phyloP scores from a whole-genome alignment of 2,797 vertebrate species.

The Tinamus major region DNA sequence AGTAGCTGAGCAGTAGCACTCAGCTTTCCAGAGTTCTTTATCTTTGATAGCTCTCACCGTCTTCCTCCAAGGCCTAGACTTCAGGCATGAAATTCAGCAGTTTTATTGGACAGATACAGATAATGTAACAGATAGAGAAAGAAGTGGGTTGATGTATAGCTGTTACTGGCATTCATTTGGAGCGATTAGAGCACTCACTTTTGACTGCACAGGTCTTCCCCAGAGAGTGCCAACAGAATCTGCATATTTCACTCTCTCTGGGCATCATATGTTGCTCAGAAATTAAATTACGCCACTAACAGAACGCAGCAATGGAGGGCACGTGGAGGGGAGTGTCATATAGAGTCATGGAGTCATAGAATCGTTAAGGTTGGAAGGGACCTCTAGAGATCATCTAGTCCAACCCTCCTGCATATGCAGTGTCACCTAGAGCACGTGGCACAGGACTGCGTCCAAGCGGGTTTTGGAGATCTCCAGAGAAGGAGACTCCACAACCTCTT shows the following conservation, averaged over 20 bases:
- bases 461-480: too few relatives aligned
- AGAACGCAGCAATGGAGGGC: neutral
- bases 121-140: neutral
- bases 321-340: neutral
- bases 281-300: neutral
- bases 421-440: too few relatives aligned
- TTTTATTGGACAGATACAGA: neutral
- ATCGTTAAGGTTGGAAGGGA: too few relatives aligned
- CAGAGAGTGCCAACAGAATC: neutral
- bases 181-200: neutral
- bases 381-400: too few relatives aligned
- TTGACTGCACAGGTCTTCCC: constrained; percentile 1
- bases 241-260: neutral
- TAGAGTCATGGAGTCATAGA: too few relatives aligned
- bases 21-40: constrained; percentile 12
- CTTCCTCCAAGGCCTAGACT: neutral
- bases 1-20: neutral
- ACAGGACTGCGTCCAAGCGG: too few relatives aligned
- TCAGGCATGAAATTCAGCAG: neutral
- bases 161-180: neutral
- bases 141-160: neutral
- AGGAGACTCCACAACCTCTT: too few relatives aligned
- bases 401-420: too few relatives aligned
- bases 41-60: neutral
- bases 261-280: neutral